Percentiles rank a stretch among this genome's conserved stretches.
Conservation (phyloP, 2,797 vertebrate genomes). For the Xerus rutilus region DNA sequence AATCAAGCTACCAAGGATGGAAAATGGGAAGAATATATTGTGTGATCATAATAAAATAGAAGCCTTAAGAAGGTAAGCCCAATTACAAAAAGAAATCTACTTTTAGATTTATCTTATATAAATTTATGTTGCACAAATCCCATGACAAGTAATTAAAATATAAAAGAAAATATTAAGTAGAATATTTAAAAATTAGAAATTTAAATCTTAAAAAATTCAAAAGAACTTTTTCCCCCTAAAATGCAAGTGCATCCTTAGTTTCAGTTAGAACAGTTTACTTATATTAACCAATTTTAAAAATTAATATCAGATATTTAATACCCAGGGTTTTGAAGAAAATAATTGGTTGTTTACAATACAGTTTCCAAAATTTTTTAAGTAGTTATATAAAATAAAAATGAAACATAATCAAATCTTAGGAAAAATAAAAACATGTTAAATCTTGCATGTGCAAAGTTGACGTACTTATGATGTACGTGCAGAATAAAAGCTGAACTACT, state of each 20-base stretch:
- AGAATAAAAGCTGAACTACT: neutral
- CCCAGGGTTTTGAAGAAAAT: neutral
- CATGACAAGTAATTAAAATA: neutral
- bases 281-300: neutral
- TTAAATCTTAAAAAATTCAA: neutral
- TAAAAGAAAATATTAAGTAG: neutral
- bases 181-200: neutral
- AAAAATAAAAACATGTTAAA: neutral
- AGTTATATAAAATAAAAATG: neutral
- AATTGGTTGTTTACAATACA: neutral
- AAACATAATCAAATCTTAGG: neutral
- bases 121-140: neutral
- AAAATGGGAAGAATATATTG: neutral
- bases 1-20: neutral
- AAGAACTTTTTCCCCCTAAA: neutral
- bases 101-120: neutral
- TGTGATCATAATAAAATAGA: neutral
- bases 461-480: neutral
- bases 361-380: neutral
- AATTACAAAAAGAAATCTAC: neutral
- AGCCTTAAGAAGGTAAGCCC: neutral
- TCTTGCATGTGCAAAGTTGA: neutral
- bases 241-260: neutral
- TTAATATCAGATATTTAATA: neutral
- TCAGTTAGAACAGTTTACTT: neutral